Conservation (phyloP, 1,140 invertebrate genomes). For the Bombus sylvicola region DNA sequence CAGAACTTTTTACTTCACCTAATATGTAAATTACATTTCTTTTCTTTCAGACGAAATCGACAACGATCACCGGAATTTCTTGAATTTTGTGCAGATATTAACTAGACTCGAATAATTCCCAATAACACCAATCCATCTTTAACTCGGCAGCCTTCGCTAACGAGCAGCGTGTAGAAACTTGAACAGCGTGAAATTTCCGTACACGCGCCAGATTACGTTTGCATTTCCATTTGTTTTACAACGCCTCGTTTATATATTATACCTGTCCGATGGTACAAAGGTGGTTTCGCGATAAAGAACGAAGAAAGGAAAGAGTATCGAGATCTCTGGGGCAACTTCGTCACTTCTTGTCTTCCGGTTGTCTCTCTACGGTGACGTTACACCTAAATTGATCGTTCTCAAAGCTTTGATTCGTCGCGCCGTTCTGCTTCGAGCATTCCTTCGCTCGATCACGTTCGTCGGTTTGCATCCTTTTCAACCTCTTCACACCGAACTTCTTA, state of each 20-base stretch:
- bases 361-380: conserved; percentile 65
- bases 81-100: not conserved
- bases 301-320: not conserved
- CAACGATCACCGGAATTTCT: not conserved
- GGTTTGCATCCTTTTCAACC: conserved; percentile 75
- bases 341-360: conserved; percentile 44
- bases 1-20: too few relatives aligned
- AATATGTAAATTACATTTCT: too few relatives aligned
- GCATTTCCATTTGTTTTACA: not conserved
- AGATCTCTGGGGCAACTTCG: conserved; percentile 32
- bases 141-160: too few relatives aligned
- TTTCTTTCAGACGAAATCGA: not conserved
- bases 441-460: conserved; percentile 52
- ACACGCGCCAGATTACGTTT: not conserved
- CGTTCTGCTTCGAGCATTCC: conserved; percentile 70
- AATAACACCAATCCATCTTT: not conserved
- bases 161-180: not conserved
- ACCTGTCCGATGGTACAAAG: not conserved
- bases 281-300: not conserved
- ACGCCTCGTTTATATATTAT: not conserved
- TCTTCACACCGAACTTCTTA: conserved; percentile 55
- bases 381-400: conserved; percentile 70
- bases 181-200: not conserved
- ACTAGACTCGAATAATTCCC: not conserved
- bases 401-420: conserved; percentile 82